Conservation (phyloP, 2,888 invertebrate species). For the Conops quadrifasciatus region DNA sequence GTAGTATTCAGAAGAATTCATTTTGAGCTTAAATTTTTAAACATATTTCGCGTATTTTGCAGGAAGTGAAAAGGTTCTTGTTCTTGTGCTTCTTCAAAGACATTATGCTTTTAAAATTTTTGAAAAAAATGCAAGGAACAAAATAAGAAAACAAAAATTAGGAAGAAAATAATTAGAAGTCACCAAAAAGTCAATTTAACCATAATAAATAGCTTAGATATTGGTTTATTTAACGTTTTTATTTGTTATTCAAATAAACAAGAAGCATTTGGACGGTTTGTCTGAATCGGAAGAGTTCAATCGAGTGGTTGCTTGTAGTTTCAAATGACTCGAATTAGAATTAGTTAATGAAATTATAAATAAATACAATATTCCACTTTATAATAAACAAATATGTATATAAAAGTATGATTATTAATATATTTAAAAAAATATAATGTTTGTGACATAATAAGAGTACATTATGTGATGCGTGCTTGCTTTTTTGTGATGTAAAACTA, state of each 20-base stretch:
- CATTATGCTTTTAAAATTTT: constrained; percentile 10
- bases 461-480: not conserved
- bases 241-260: constrained; percentile 8
- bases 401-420: not conserved
- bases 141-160: not conserved
- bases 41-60: not conserved
- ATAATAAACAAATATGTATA: not conserved
- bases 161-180: too few species aligned
- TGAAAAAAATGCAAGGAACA: not conserved
- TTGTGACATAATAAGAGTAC: not conserved
- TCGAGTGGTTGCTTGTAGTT: not conserved
- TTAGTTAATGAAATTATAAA: not conserved
- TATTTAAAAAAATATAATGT: not conserved
- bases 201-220: too few species aligned
- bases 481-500: not conserved
- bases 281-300: constrained; percentile 21
- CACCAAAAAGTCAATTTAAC: too few species aligned
- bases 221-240: not conserved
- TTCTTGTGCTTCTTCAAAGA: not conserved
- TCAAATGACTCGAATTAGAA: not conserved
- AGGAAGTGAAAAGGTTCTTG: too few species aligned
- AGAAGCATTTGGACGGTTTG: constrained; percentile 17
- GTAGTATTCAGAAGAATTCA: constrained; percentile 49
- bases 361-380: not conserved
- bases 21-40: constrained; percentile 46